Base-by-base conservation (phyloP, 2,888 invertebrate species). In the Alentia gelatinosa region DNA sequence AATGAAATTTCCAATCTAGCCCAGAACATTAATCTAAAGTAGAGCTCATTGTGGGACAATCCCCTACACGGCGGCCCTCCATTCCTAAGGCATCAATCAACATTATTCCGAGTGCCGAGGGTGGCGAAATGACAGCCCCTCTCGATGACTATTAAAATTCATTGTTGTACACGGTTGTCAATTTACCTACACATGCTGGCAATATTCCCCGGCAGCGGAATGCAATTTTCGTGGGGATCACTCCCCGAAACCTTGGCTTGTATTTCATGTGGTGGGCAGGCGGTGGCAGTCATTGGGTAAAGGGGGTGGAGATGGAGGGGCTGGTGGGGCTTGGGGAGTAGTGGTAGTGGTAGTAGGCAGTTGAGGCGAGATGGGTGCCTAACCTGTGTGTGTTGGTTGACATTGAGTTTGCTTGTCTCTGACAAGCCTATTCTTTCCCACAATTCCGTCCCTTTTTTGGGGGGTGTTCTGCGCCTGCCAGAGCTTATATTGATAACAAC, bases 1-100 rank as follows among this genome's bases (percentile, higher is more conserved):
- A 86, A 86, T 86, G 86, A 86, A 86, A 86, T 86, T 86, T 86
- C 86, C 86, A 86, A 86, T 86, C 86, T 86, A 86, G 86, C 86
- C 15, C 15, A 9, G 47, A 30, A 23, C 47, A 86, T 86, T 86
- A 86, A 86, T 86, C 86, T 86, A 42, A 47, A 86, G 86, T 86
- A 86, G 86, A 86, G 47, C 86, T 42, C 42, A 42, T 86, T 86
- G 86, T 40, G 86, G 19, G 47, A 12, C 47, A 86, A 86, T 86
- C 86, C 86, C 86, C n/a, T 12, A 23, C 86, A 86, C 86, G 30
- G 30, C 47, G 50, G 26, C 50, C n/a, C 30, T n/a, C 86, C 86
- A 86, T 86, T 86, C 47, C 33, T 42, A 86, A 40, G 47, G 86
- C 86, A 86, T 86, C 86, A 86, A 86, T 86, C 86, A 47, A 30